Base-by-base conservation (phyloP, 92 coral and sea anemone species). In the Zoanthus solanderi region DNA sequence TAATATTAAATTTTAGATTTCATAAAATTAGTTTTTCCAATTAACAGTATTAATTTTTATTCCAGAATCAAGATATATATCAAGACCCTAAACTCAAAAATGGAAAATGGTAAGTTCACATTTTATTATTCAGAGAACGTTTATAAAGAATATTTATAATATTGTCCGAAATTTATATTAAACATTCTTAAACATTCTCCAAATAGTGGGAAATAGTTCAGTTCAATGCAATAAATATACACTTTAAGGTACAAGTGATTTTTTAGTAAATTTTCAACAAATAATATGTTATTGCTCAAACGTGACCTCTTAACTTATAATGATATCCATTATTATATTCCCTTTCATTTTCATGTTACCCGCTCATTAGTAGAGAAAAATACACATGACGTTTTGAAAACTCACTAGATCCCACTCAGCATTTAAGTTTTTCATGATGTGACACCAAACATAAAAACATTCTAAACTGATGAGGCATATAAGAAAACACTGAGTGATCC, bases 401-500 rank as follows among this genome's bases (percentile, higher is more conserved):
- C 63, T 57, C 63, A 57, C 63, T 57, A 57, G 63, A 57, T 57
- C 63, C 63, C 63, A 57, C 63, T 57, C 63, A 57, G 63, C 63
- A 57, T 57, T 57, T 57, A 57, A 57, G 63, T 57, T 57, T 57
- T 57, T 57, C 63, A 57, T 57, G 63, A 57, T 57, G 63, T 57
- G 63, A 57, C 63, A 57, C 63, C 63, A 57, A 57, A 57, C 63
- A 57, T 57, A 57, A 57, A 57, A 57, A 57, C 63, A 57, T 57
- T 57, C 63, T 57, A 57, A 57, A 57, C 63, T 57, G 63, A 57
- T 57, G 63, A 57, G 63, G 63, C 63, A 57, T 57, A 57, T 57
- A 57, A 57, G 63, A 57, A 57, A 57, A 57, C 63, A 57, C 63
- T 57, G 63, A 57, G 63, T 57, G 63, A 57, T 57, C 63, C 63